Evolutionary conservation across 1,140 invertebrate species (phyloP).

Genomic region (Venustaconcha ellipsiformis): DNA sequence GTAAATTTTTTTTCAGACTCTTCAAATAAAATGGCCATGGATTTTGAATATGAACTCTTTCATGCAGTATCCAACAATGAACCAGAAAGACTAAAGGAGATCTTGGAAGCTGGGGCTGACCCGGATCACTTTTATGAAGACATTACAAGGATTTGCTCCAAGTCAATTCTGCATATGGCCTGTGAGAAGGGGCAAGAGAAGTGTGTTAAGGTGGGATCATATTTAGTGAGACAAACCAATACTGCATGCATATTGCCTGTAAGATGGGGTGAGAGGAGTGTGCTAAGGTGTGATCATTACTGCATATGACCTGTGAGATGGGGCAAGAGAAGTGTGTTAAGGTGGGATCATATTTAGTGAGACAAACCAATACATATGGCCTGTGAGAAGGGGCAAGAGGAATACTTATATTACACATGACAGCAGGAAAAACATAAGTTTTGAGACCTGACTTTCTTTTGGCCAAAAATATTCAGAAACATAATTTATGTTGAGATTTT

Average conservation of each 20-base stretch:
- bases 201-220: constrained; percentile 38
- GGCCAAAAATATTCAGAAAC: too few relatives aligned
- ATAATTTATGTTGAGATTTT: too few relatives aligned
- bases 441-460: too few relatives aligned
- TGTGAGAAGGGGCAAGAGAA: constrained; percentile 48
- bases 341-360: too few relatives aligned
- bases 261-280: constrained; percentile 44
- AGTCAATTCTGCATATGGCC: constrained; percentile 51
- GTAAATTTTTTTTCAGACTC: too few relatives aligned
- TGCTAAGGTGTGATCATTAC: constrained; percentile 33
- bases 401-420: too few relatives aligned
- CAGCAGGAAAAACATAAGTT: too few relatives aligned
- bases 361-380: too few relatives aligned
- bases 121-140: constrained; percentile 51
- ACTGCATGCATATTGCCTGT: constrained; percentile 52
- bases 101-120: constrained; percentile 40
- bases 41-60: constrained; percentile 28
- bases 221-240: background rate
- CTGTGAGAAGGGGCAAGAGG: too few relatives aligned
- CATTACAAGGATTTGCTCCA: constrained; percentile 43
- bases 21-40: too few relatives aligned
- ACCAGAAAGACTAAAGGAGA: constrained; percentile 17
- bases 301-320: constrained; percentile 39
- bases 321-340: too few relatives aligned
- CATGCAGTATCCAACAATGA: constrained; percentile 41